Evolutionary conservation across 2,113 vertebrate species (phyloP), one percentile per base, ranked within the genome.

Genomic region (Sinocyclocheilus anshuiensis): DNA sequence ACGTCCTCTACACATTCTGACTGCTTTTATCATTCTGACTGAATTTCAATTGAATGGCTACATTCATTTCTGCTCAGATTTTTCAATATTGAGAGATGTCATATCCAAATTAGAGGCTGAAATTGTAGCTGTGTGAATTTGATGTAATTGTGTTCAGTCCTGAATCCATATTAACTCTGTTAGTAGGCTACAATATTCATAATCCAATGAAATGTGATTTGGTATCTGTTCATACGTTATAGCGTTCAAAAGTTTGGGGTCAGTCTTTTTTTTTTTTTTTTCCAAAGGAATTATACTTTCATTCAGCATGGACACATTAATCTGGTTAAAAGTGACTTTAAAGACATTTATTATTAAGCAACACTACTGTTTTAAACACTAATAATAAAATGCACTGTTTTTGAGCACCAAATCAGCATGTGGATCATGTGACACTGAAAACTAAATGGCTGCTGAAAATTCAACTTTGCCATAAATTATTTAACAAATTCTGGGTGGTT

Each of bases 11-110:
- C 61, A 76, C 33, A 24, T 84, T 84, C 69, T 7, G 39, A 79
- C n/a, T 82, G 71, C 39, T 85, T 61, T 82, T 72, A 82, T 67
- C 69, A 84, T n/a, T 36, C 16, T 4, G 81, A 45, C 83, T 36
- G 42, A 78, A 39, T 48, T 67, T 55, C 72, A 88, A 81, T 86
- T 69, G 29, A 71, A 78, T 55, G 18, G 6, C 74, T 24, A 82
- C 79, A 83, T 84, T 26, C 20, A 74, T 83, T 55, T 75, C n/a
- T 69, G 65, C n/a, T 81, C 36, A 18, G 11, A 24, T 45, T 81
- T 65, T 45, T n/a, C 4, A 42, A 16, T 39, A 13, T 48, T 67
- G 77, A 80, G 57, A 80, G 22, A 78, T 18, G 4, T 45, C 24
- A 26, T 48, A 65, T 48, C 22, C n/a, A n/a, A n/a, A n/a, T n/a